Evolutionary conservation across 2,797 vertebrate genomes (phyloP).

Genomic region (Schizopygopsis pylzovi): DNA sequence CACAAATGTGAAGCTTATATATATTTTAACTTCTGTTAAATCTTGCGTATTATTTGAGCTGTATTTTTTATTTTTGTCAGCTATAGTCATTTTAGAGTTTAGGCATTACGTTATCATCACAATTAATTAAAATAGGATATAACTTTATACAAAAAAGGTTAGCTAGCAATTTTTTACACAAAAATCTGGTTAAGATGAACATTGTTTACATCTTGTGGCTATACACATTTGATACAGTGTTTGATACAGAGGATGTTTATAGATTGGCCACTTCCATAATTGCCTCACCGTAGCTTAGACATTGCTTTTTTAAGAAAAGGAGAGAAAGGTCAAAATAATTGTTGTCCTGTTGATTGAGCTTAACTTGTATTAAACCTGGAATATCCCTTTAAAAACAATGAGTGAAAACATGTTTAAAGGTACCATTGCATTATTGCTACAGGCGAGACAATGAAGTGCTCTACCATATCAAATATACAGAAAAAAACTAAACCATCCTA

Average conservation of each 20-base stretch:
- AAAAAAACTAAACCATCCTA: neutral
- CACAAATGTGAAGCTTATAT: no score
- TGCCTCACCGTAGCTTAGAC: no score
- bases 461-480: neutral
- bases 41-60: neutral
- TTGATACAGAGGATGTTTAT: neutral
- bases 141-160: neutral
- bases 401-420: neutral
- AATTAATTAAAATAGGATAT: neutral
- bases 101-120: neutral
- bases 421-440: neutral
- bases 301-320: neutral
- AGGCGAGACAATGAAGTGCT: neutral
- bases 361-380: neutral
- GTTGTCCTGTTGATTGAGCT: neutral
- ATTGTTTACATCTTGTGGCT: no score
- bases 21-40: no score
- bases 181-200: no score
- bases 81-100: neutral
- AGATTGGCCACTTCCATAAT: neutral
- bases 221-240: no score
- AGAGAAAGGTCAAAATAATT: neutral
- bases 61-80: neutral
- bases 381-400: neutral
- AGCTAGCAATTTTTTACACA: neutral